phyloP scores from a whole-genome alignment of 2,888 invertebrate genomes.

The Mantis religiosa region DNA sequence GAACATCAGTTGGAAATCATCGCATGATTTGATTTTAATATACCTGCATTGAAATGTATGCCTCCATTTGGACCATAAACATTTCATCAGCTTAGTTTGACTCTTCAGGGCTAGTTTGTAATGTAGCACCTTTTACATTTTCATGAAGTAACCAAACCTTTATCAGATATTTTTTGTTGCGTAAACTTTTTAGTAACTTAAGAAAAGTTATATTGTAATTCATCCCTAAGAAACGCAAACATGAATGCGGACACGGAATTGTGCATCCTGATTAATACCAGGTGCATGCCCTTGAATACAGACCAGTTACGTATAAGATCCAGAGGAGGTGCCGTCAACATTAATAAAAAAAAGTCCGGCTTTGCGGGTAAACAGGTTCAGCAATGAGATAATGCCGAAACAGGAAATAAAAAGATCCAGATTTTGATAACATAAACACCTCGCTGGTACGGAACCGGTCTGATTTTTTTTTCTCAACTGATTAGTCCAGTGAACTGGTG shows the following conservation, averaged over 20 bases:
- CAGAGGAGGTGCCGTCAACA: background rate
- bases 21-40: no score
- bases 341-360: background rate
- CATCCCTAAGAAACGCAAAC: no score
- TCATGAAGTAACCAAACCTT: no score
- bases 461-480: background rate
- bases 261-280: background rate
- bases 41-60: no score
- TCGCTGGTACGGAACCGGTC: background rate
- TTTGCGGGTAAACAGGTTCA: background rate
- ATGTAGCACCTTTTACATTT: no score
- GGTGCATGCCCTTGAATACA: background rate
- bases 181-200: no score
- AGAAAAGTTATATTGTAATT: no score
- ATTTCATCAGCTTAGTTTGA: no score
- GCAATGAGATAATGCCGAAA: background rate
- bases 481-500: background rate
- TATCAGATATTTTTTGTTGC: no score
- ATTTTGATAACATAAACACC: background rate
- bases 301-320: background rate
- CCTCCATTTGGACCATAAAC: no score
- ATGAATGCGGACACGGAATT: background rate
- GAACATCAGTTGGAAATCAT: no score
- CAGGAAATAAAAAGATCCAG: background rate
- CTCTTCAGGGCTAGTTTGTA: no score